A percentile compares a stretch with the other conserved stretches of the same genome.
Evolutionary conservation across 2,888 invertebrate genomes (phyloP).

Genomic region (Oscheius sp.): DNA sequence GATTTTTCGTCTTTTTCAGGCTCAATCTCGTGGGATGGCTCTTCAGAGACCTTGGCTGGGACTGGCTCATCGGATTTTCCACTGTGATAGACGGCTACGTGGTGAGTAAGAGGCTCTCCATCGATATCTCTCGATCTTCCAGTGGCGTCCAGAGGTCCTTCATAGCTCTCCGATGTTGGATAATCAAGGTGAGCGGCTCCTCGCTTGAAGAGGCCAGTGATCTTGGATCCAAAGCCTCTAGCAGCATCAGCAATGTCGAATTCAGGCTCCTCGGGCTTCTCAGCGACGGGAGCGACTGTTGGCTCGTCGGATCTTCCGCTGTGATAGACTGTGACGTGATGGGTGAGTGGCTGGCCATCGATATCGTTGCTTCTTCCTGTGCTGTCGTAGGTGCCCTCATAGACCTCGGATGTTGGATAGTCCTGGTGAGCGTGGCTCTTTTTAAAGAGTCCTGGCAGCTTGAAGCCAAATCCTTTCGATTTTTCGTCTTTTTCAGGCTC

Average conservation of each 20-base stretch:
- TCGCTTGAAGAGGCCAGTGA: slow-evolving; percentile 49
- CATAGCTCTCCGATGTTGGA: slow-evolving; percentile 35
- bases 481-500: background rate
- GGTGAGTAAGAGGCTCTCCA: slow-evolving; percentile 32
- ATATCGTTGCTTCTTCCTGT: slow-evolving; percentile 24
- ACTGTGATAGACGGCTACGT: slow-evolving; percentile 36
- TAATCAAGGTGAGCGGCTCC: slow-evolving; percentile 51
- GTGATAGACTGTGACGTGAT: slow-evolving; percentile 43
- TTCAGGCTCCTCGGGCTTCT: slow-evolving; percentile 22
- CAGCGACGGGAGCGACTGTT: background rate
- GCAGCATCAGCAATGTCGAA: slow-evolving; percentile 1
- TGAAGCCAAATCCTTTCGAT: background rate
- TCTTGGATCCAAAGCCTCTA: slow-evolving; percentile 32
- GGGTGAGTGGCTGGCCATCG: slow-evolving; percentile 33
- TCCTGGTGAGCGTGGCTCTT: slow-evolving; percentile 34
- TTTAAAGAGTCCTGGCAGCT: slow-evolving; percentile 26
- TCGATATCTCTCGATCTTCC: slow-evolving; percentile 27
- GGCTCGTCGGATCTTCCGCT: slow-evolving; percentile 34
- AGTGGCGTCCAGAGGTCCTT: slow-evolving; percentile 35
- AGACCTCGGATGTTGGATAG: slow-evolving; percentile 36
- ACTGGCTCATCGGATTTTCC: background rate
- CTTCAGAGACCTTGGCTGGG: background rate
- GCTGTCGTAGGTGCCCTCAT: slow-evolving; percentile 33
- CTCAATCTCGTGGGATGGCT: background rate
- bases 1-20: slow-evolving; percentile 6